phyloP scores from a whole-genome alignment of 2,888 invertebrate genomes.

The Leucoptera coffeella region DNA sequence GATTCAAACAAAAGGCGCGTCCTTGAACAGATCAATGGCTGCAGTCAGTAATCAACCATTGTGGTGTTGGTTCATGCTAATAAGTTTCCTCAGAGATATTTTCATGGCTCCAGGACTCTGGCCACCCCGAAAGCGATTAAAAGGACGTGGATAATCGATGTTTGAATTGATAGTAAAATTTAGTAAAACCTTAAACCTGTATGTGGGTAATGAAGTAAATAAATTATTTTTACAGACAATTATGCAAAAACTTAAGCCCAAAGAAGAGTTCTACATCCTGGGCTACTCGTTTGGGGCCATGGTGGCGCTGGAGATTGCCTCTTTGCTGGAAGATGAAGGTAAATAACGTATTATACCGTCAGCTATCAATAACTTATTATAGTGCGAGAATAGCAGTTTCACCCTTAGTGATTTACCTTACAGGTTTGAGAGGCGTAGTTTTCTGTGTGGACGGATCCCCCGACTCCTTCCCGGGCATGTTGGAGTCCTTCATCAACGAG shows the following conservation, averaged over 20 bases:
- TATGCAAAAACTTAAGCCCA: slow-evolving; percentile 2
- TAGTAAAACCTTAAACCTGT: too few relatives aligned
- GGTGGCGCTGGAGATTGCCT: slow-evolving; percentile 6
- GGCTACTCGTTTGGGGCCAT: slow-evolving; percentile 6
- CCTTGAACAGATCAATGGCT: too few relatives aligned
- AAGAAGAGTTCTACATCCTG: slow-evolving; percentile 5
- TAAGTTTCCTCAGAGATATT: too few relatives aligned
- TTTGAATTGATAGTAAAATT: too few relatives aligned
- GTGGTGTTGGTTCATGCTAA: too few relatives aligned
- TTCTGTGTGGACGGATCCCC: slow-evolving; percentile 5
- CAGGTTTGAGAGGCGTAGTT: slow-evolving; percentile 4
- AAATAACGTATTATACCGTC: too few relatives aligned
- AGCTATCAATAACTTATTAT: background rate
- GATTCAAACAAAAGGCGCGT: too few relatives aligned
- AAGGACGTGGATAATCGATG: background rate
- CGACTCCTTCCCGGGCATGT: background rate
- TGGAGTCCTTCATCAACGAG: too few relatives aligned
- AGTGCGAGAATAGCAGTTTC: too few relatives aligned
- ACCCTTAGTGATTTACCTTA: background rate
- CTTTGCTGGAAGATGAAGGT: slow-evolving; percentile 6
- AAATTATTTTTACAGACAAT: too few relatives aligned
- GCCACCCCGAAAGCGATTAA: background rate
- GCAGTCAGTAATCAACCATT: too few relatives aligned
- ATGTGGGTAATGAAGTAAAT: too few relatives aligned
- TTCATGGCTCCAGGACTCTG: background rate